Percentiles rank a stretch among this genome's conserved stretches.
phyloP scores from a whole-genome alignment of 53 echinoderm and acorn worm species.

The Astropecten irregularis region DNA sequence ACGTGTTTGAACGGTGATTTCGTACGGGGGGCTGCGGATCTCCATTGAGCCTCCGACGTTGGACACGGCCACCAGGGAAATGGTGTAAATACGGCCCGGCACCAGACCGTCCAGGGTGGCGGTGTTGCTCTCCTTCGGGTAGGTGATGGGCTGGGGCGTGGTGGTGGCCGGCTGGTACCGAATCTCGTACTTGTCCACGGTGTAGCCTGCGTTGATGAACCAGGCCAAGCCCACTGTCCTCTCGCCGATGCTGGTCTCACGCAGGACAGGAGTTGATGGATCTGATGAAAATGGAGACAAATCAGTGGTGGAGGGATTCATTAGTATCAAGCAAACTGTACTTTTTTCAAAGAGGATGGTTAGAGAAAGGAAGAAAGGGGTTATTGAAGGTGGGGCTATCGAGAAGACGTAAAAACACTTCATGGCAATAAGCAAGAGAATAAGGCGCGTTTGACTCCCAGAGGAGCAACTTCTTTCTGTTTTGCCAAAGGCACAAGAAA shows the following conservation, averaged over 20 bases:
- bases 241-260: constrained; percentile 1
- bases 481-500: no score
- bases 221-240: constrained; percentile 37
- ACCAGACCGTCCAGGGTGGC: constrained; percentile 40
- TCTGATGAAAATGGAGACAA: background rate
- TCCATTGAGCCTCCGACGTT: background rate
- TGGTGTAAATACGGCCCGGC: constrained; percentile 59
- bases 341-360: no score
- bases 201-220: background rate
- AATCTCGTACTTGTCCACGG: constrained; percentile 46
- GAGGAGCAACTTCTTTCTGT: no score
- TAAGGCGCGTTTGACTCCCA: no score
- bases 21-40: constrained; percentile 1
- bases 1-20: background rate
- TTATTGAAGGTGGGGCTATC: background rate
- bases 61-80: constrained; percentile 45
- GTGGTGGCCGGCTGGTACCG: constrained; percentile 9
- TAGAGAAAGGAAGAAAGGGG: background rate
- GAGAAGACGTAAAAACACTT: no score
- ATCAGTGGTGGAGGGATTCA: background rate
- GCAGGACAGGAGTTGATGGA: constrained; percentile 15
- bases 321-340: no score
- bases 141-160: constrained; percentile 34
- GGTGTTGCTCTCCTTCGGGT: background rate
- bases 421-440: no score